phyloP scores from a whole-genome alignment of 2,113 vertebrate genomes.

The Nothoprocta pentlandii region DNA sequence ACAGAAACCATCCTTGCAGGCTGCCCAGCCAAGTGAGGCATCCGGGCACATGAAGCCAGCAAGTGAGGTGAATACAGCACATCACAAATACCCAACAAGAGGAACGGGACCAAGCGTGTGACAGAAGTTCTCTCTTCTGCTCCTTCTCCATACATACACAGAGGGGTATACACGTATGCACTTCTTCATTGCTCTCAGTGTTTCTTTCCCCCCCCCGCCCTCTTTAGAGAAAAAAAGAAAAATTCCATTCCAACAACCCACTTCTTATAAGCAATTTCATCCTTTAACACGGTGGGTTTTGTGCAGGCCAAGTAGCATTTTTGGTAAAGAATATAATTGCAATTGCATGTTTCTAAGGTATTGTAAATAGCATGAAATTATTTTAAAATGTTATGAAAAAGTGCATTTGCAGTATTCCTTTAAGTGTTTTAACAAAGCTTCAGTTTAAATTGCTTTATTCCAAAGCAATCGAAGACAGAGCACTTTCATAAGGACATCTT shows the following conservation, averaged over 20 bases:
- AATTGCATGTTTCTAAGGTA: constrained; percentile 39
- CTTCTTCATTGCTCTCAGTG: neutral
- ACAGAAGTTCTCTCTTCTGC: neutral
- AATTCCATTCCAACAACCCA: constrained; percentile 4
- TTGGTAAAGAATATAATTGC: constrained; percentile 57
- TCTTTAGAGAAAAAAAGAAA: constrained; percentile 16
- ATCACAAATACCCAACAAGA: neutral
- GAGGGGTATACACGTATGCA: neutral
- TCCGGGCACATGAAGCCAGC: neutral
- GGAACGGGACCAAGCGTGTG: neutral
- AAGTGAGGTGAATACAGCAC: neutral
- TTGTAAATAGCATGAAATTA: constrained; percentile 61
- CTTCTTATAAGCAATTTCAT: constrained; percentile 50
- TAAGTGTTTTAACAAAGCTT: constrained; percentile 70
- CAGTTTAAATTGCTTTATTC: constrained; percentile 62
- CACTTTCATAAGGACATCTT: constrained; percentile 39
- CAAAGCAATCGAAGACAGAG: constrained; percentile 38
- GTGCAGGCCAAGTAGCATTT: constrained; percentile 50
- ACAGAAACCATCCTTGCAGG: neutral
- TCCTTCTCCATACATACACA: neutral
- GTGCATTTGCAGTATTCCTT: constrained; percentile 49
- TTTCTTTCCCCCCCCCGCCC: neutral
- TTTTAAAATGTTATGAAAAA: constrained; percentile 70
- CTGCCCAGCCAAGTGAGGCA: neutral
- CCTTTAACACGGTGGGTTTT: constrained; percentile 29